phyloP scores from a whole-genome alignment of 2,797 vertebrate species.

The Rhinatrema bivittatum region DNA sequence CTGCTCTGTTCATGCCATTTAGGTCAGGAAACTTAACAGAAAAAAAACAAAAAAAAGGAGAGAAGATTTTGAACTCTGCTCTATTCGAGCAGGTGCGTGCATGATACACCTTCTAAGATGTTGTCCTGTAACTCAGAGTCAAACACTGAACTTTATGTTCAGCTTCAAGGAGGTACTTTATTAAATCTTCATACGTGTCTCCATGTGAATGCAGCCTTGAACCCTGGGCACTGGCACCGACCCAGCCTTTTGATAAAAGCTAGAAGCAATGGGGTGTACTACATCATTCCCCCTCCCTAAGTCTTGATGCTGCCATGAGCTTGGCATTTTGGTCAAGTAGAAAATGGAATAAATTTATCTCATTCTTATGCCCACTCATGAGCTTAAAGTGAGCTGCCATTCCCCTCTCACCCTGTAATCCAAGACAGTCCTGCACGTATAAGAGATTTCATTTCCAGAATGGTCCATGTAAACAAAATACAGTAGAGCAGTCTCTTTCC shows the following conservation, averaged over 20 bases:
- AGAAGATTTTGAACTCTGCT: constrained; percentile 40
- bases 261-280: no score
- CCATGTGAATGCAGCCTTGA: constrained; percentile 9
- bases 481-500: constrained; percentile 50
- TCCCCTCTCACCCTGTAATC: constrained; percentile 23
- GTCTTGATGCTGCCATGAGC: no score
- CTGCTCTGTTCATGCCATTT: constrained; percentile 42
- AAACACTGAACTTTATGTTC: constrained; percentile 18
- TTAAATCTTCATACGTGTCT: constrained; percentile 12
- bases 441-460: constrained; percentile 39
- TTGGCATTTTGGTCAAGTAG: constrained; percentile 57
- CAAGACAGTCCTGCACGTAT: constrained; percentile 28
- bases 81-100: constrained; percentile 21
- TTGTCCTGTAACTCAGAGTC: constrained; percentile 12
- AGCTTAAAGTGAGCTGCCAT: constrained; percentile 18
- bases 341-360: constrained; percentile 55
- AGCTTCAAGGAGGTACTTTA: constrained; percentile 17
- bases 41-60: background rate
- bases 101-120: constrained; percentile 22
- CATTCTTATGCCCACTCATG: constrained; percentile 45
- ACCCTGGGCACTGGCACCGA: no score
- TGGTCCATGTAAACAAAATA: constrained; percentile 71
- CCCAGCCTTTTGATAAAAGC: no score
- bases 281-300: no score
- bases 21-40: constrained; percentile 13